Conservation (phyloP, 2,888 invertebrate species). For the Caenorhabditis panamensis region DNA sequence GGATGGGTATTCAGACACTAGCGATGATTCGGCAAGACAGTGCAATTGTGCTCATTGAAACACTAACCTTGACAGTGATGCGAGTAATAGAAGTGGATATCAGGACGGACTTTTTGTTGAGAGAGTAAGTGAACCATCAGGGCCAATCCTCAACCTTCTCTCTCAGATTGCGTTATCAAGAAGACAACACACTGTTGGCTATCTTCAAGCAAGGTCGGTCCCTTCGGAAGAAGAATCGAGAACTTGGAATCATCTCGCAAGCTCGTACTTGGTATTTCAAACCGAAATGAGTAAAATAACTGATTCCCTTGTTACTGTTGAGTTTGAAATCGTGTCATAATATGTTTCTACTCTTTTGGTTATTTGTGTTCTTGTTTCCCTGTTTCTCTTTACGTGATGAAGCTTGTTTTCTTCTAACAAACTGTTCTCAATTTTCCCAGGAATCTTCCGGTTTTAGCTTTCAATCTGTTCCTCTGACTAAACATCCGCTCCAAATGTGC, state of each 20-base stretch:
- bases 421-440: no score
- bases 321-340: no score
- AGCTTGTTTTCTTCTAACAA: no score
- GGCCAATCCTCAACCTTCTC: no score
- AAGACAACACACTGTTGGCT: conserved; percentile 39
- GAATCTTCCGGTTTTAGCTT: no score
- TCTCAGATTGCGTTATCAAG: conserved; percentile 33
- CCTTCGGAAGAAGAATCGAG: conserved; percentile 27
- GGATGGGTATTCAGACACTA: conserved; percentile 52
- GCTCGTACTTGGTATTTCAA: conserved; percentile 34
- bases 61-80: conserved; percentile 19
- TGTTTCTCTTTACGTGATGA: no score
- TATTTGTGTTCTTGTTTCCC: no score
- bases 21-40: conserved; percentile 41
- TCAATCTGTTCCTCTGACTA: no score
- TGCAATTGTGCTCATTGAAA: conserved; percentile 40
- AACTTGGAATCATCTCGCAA: conserved; percentile 22
- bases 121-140: conserved; percentile 51
- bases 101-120: conserved; percentile 19
- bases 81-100: conserved; percentile 33
- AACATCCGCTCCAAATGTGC: no score
- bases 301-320: no score
- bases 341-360: no score
- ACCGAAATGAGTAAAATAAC: conserved; percentile 23
- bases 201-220: conserved; percentile 37